phyloP scores from a whole-genome alignment of 2,797 vertebrate genomes.

The Thamnophis elegans region DNA sequence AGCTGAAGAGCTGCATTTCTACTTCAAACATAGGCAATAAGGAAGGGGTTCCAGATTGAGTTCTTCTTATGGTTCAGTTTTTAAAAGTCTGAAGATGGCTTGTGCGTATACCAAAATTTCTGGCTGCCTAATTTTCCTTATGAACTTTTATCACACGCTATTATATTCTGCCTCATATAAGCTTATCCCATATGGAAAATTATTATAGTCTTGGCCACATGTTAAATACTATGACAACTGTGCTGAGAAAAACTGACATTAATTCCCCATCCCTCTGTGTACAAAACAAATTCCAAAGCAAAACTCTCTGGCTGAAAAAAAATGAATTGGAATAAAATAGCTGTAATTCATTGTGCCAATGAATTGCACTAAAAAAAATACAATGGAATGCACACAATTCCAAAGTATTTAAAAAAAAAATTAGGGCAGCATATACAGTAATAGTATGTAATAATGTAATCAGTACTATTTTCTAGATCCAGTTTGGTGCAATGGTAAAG shows the following conservation, averaged over 20 bases:
- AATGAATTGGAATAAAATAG: constrained; percentile 1
- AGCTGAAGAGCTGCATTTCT: not conserved
- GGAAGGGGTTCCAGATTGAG: not conserved
- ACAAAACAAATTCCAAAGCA: not conserved
- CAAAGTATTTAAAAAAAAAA: constrained; percentile 26
- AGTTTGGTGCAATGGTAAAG: not conserved
- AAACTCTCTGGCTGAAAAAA: constrained; percentile 5
- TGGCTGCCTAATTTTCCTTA: not conserved
- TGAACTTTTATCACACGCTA: not conserved
- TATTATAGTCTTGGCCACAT: not conserved
- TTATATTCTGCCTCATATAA: not conserved
- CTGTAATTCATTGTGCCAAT: not conserved
- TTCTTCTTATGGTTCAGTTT: not conserved
- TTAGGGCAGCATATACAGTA: constrained; percentile 7
- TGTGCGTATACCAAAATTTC: not conserved
- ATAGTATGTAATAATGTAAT: constrained; percentile 1
- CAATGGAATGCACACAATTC: not conserved
- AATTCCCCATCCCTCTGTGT: not conserved
- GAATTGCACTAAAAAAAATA: not conserved
- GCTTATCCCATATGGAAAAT: not conserved
- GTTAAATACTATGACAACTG: constrained; percentile 7
- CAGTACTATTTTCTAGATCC: not conserved
- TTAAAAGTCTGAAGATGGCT: not conserved
- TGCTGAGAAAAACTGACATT: not conserved
- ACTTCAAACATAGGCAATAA: not conserved